Evolutionary conservation across 2,113 vertebrate genomes (phyloP).

Genomic region (Poeciliopsis occidentalis): DNA sequence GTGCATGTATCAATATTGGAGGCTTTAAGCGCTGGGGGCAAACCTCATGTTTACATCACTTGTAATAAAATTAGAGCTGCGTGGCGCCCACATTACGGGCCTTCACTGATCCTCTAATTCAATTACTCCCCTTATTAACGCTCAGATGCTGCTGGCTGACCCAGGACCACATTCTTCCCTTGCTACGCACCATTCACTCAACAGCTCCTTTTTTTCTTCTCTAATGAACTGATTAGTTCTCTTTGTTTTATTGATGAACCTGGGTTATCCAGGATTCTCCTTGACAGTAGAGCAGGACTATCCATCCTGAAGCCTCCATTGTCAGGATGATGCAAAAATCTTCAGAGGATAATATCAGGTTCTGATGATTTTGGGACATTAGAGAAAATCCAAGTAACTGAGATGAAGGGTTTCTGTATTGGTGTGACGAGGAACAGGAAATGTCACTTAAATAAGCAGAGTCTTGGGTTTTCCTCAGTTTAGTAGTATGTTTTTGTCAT

Average conservation of each 20-base stretch:
- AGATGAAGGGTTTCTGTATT: not conserved
- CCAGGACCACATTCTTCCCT: constrained; percentile 51
- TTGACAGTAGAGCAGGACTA: constrained; percentile 3
- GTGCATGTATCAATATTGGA: constrained; percentile 47
- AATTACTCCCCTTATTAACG: constrained; percentile 76
- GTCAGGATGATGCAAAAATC: not conserved
- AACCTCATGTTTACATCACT: constrained; percentile 76
- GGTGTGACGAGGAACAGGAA: not conserved
- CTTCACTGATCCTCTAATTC: constrained; percentile 72
- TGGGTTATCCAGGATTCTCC: constrained; percentile 16
- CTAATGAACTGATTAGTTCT: constrained; percentile 30
- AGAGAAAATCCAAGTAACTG: not conserved
- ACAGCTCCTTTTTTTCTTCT: constrained; percentile 36
- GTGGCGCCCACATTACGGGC: constrained; percentile 69
- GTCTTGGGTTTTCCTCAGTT: too few species aligned
- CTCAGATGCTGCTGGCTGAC: constrained; percentile 71
- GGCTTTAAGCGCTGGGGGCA: constrained; percentile 54
- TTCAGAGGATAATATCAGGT: not conserved
- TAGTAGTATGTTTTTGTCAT: too few species aligned
- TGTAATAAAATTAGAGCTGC: constrained; percentile 77
- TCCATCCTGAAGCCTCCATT: not conserved
- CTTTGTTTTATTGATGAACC: constrained; percentile 4
- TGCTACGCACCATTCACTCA: constrained; percentile 52
- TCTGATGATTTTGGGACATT: not conserved
- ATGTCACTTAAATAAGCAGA: too few species aligned